These are phyloP conservation scores for Pelmatolapia mariae DNA, from an alignment of 2,113 vertebrate genomes.

Conservation along the genomic window DNA sequence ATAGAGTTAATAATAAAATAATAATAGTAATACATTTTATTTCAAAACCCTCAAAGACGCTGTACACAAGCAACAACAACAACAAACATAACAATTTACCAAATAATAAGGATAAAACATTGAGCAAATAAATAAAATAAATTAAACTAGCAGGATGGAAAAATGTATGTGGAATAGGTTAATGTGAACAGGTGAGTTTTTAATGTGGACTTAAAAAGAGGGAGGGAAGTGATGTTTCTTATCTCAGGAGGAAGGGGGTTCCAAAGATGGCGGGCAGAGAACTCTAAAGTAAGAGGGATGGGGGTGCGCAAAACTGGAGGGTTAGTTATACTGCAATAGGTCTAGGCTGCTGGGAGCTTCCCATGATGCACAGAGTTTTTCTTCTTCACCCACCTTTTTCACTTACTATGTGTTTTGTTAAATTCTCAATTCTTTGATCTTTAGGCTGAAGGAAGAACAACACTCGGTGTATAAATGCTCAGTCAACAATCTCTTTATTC, in stretches of 20 bases:
- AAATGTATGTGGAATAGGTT: no score
- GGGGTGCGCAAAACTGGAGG: neutral
- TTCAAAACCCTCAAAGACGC: neutral
- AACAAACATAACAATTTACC: neutral
- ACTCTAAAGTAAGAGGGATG: neutral
- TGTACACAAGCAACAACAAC: neutral
- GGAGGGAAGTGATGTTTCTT: no score
- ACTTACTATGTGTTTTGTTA: neutral
- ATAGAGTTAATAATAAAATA: neutral
- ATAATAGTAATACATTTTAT: neutral
- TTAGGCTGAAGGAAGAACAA: neutral
- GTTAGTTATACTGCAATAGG: neutral
- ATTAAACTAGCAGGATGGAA: no score
- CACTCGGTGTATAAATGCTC: neutral
- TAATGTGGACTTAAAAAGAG: no score
- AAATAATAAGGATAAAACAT: neutral
- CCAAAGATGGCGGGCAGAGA: no score
- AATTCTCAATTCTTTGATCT: neutral
- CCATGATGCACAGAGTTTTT: neutral
- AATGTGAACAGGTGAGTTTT: no score
- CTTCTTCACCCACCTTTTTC: neutral
- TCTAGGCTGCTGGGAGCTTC: neutral
- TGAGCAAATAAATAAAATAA: no score
- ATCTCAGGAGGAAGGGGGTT: no score
- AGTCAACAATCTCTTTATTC: no score